Percentiles rank a stretch among this genome's conserved stretches.
phyloP scores from a whole-genome alignment of 2,888 invertebrate genomes.

The Gymnoscelis rufifasciata region DNA sequence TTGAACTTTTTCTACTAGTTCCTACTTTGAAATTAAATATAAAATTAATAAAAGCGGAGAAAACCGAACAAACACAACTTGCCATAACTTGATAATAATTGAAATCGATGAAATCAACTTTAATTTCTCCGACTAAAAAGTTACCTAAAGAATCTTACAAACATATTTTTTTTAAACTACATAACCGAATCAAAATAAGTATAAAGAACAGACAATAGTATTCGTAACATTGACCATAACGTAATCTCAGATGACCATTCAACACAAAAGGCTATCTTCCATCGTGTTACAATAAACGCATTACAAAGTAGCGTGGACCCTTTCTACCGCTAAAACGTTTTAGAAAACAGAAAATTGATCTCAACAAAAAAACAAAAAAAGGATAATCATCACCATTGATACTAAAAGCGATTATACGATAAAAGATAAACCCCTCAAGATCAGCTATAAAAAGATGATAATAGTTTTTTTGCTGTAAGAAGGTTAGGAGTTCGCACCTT shows the following conservation, averaged over 20 bases:
- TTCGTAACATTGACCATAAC: slow-evolving; percentile 31
- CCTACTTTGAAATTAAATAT: no score
- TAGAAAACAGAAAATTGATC: slow-evolving; percentile 53
- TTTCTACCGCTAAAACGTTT: slow-evolving; percentile 65
- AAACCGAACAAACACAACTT: no score
- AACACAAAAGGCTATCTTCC: slow-evolving; percentile 50
- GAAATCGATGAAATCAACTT: no score
- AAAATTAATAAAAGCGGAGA: neutral
- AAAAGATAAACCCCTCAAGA: slow-evolving; percentile 23
- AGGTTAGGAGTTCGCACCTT: slow-evolving; percentile 62
- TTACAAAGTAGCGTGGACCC: slow-evolving; percentile 55
- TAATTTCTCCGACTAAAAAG: no score
- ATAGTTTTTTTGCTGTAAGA: slow-evolving; percentile 37
- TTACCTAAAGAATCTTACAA: no score
- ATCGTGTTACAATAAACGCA: slow-evolving; percentile 47
- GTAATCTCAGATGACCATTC: slow-evolving; percentile 34
- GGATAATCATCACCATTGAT: slow-evolving; percentile 58
- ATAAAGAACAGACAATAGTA: neutral
- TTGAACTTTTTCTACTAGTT: neutral
- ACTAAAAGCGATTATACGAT: slow-evolving; percentile 71
- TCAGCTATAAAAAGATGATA: slow-evolving; percentile 32
- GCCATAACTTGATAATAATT: no score
- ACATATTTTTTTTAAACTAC: no score
- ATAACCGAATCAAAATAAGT: no score
- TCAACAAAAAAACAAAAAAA: slow-evolving; percentile 43